A percentile compares a stretch with the other conserved stretches of the same genome.
phyloP scores from a whole-genome alignment of 2,888 invertebrate genomes.

The Sclerodermus sp. region DNA sequence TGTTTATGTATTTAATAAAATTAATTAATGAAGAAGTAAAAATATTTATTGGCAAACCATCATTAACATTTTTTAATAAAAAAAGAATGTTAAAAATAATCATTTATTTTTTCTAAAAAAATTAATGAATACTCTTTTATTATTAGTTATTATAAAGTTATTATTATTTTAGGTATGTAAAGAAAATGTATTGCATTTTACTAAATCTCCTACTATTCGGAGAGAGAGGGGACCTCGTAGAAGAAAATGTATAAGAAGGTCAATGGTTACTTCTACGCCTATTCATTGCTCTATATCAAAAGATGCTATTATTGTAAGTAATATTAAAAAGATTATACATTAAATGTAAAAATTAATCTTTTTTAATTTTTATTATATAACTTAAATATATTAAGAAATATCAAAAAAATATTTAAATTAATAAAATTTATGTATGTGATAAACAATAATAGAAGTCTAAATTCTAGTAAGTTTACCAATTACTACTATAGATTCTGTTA shows the following conservation, averaged over 20 bases:
- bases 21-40: constrained; percentile 18
- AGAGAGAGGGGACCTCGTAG: constrained; percentile 49
- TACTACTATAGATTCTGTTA: too few species aligned
- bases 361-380: too few species aligned
- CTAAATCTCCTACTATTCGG: constrained; percentile 48
- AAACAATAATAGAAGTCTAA: too few species aligned
- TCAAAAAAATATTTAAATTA: too few species aligned
- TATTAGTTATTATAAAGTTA: constrained; percentile 17
- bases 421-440: too few species aligned
- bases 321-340: background rate
- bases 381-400: too few species aligned
- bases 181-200: constrained; percentile 54
- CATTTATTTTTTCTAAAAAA: constrained; percentile 7
- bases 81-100: constrained; percentile 25
- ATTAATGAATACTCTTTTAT: background rate
- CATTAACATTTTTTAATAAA: constrained; percentile 22
- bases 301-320: constrained; percentile 44
- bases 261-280: constrained; percentile 53
- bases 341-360: too few species aligned
- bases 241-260: constrained; percentile 54
- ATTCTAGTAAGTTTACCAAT: too few species aligned
- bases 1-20: constrained; percentile 18
- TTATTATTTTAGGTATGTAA: constrained; percentile 48
- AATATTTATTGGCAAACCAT: too few species aligned
- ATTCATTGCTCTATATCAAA: constrained; percentile 44